Evolutionary conservation across 2,113 vertebrate genomes (phyloP), one percentile per base, ranked within the genome.

Genomic region (Geococcyx californianus): DNA sequence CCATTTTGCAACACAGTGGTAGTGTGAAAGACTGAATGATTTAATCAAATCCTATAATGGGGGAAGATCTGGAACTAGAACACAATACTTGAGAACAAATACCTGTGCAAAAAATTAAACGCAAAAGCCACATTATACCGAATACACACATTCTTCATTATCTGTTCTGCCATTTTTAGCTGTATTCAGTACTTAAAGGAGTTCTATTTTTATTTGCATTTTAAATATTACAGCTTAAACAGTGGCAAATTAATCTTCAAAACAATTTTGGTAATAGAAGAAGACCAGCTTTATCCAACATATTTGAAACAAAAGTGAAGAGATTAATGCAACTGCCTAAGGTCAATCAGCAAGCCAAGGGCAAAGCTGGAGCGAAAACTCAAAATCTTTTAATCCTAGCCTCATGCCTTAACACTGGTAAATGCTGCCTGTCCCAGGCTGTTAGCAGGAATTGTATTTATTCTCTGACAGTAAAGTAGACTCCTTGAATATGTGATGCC

Each of bases 401-500:
- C 18, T 89, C 19, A 1, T 64, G 60, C 72, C 81, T 82, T 78
- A 95, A 78, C 60, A 52, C 77, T 92, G n/a, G 84, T 94, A 94
- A 93, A 95, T 49, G 69, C 80, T 94, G 91, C 68, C 86, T 95
- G 89, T 95, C 96, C 87, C 77, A 91, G 77, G 54, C 89, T 94
- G 74, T 94, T 96, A 95, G 91, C 1, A 0, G 49, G 60, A 97
- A 89, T 49, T 79, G n/a, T 72, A 87, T 89, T 80, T 91, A 91
- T 74, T 73, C 54, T 88, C 55, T 86, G 95, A 94, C 92, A 96
- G 78, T 68, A 60, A 85, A 96, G 55, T 26, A 91, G 60, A 84
- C 44, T 95, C 81, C 21, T 60, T 90, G 91, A 82, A 82, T 72
- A 73, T 79, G 59, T 83, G 93, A 94, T 91, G 73, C 91, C 92